A percentile compares a stretch with the other conserved stretches of the same genome.
Evolutionary conservation across 1,140 invertebrate genomes (phyloP).

Genomic region (Saccostrea echinata): DNA sequence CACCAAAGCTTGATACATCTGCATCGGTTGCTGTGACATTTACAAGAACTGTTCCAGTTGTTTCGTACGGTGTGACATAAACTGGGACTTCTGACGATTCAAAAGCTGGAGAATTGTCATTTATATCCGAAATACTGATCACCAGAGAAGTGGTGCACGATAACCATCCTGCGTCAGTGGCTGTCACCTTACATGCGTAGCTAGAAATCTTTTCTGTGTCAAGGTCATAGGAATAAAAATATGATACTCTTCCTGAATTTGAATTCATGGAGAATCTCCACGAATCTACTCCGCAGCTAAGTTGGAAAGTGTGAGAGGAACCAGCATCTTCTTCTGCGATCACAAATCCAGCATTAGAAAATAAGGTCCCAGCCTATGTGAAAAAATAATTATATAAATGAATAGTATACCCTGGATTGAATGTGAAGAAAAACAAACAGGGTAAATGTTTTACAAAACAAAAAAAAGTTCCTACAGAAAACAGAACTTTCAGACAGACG

Average conservation of each 20-base stretch:
- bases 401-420: not conserved
- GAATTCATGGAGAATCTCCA: not conserved
- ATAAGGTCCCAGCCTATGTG: not conserved
- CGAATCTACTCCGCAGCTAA: not conserved
- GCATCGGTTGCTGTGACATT: not conserved
- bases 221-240: constrained; percentile 1
- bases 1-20: not conserved
- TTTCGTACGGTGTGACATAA: not conserved
- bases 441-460: not conserved
- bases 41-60: not conserved
- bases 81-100: not conserved
- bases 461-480: not conserved
- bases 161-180: not conserved
- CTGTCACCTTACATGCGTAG: not conserved
- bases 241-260: not conserved
- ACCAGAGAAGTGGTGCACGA: not conserved
- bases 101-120: not conserved
- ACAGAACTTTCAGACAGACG: not conserved
- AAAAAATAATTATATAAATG: not conserved
- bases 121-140: not conserved
- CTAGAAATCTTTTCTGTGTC: constrained; percentile 12
- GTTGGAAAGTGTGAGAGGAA: not conserved
- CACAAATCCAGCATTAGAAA: not conserved
- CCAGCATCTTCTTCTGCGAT: not conserved
- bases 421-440: not conserved